These are phyloP conservation scores for Cirrhinus molitorella DNA, from an alignment of 2,797 vertebrate genomes.

Conservation along the genomic window DNA sequence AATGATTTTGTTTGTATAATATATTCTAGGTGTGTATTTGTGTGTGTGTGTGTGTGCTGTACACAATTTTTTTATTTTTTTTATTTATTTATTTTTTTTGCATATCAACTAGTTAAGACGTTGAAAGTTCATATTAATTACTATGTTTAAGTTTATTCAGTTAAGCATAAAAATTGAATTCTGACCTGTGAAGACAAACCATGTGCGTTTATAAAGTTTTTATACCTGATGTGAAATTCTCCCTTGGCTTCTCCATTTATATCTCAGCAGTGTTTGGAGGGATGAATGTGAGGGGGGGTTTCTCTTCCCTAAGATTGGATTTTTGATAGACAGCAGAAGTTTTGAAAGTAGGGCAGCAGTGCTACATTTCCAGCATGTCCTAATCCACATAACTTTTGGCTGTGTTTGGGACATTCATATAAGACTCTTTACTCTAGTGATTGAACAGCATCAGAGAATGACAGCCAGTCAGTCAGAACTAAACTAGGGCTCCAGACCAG, in stretches of 20 bases:
- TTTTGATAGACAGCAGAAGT: conserved; percentile 49
- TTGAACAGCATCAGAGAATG: not conserved
- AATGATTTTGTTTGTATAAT: not conserved
- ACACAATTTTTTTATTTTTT: not conserved
- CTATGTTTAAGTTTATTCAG: not conserved
- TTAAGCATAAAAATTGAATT: not conserved
- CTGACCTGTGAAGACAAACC: not conserved
- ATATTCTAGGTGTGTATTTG: not conserved
- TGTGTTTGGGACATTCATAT: not conserved
- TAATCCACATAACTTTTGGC: conserved; percentile 20
- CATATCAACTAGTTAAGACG: not conserved
- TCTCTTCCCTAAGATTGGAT: not conserved
- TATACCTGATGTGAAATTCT: not conserved
- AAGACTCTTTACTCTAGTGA: not conserved
- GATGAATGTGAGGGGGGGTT: not conserved
- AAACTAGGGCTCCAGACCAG: not conserved
- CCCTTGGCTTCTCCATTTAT: not conserved
- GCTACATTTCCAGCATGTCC: conserved; percentile 42
- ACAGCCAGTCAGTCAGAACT: conserved; percentile 13
- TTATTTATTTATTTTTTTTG: not conserved
- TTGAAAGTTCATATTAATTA: conserved; percentile 1
- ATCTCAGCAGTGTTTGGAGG: conserved; percentile 28
- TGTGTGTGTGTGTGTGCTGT: not conserved
- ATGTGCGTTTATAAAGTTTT: conserved; percentile 7
- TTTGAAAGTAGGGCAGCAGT: conserved; percentile 66